A percentile compares a stretch with the other conserved stretches of the same genome.
Conservation (phyloP, 1,140 invertebrate genomes). For the Subanguina moxae region DNA sequence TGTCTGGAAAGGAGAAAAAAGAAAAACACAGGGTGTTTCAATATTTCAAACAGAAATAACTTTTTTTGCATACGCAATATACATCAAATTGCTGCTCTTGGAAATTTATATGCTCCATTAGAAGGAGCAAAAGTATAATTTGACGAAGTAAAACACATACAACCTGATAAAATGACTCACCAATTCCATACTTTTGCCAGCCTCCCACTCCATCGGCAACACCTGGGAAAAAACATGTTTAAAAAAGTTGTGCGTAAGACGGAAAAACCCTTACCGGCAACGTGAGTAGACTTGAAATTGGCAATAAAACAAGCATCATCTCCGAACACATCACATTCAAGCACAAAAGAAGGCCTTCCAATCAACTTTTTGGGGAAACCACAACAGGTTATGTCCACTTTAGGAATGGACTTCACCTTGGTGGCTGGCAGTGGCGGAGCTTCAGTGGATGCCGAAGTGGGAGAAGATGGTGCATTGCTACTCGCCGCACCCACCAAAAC, state of each 20-base stretch:
- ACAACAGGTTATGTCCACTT: slow-evolving; percentile 69
- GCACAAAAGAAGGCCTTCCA: slow-evolving; percentile 66
- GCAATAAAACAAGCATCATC: slow-evolving; percentile 93
- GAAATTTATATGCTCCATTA: too few species aligned
- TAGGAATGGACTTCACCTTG: neutral
- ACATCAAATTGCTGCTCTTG: too few species aligned
- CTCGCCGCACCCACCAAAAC: slow-evolving; percentile 14
- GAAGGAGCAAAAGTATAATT: too few species aligned
- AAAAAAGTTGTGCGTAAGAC: neutral
- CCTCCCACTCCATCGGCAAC: slow-evolving; percentile 96
- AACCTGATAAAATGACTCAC: neutral
- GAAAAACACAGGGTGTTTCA: too few species aligned
- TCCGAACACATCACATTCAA: slow-evolving; percentile 82
- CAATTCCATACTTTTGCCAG: slow-evolving; percentile 93
- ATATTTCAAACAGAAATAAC: too few species aligned
- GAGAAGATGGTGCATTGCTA: slow-evolving; percentile 15
- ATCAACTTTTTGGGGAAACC: slow-evolving; percentile 82
- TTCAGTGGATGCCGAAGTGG: neutral
- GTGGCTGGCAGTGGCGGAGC: slow-evolving; percentile 1
- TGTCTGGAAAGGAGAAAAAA: too few species aligned
- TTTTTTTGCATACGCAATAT: too few species aligned
- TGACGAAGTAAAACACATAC: too few species aligned
- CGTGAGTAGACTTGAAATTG: slow-evolving; percentile 78
- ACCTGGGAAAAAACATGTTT: slow-evolving; percentile 65
- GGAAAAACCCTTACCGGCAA: slow-evolving; percentile 71